Evolutionary conservation across 2,113 vertebrate species (phyloP).

Genomic region (Aegypius monachus): DNA sequence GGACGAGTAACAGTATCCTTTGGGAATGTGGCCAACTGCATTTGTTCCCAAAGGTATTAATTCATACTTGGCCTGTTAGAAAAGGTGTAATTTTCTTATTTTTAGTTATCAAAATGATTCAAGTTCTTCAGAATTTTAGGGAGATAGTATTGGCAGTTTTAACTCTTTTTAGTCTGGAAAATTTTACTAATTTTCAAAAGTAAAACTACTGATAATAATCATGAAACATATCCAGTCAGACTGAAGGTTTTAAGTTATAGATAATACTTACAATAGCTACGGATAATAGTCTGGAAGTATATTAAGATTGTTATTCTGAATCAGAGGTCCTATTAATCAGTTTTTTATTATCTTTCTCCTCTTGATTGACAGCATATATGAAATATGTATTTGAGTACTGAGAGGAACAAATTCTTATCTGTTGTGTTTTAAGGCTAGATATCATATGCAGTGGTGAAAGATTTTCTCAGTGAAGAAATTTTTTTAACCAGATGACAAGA

Average conservation of each 20-base stretch:
- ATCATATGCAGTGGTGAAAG: neutral
- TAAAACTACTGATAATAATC: neutral
- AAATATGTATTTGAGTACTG: neutral
- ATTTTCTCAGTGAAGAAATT: neutral
- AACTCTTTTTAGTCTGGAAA: neutral
- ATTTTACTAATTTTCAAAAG: neutral
- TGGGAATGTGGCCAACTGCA: neutral
- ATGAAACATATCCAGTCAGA: neutral
- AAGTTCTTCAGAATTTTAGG: neutral
- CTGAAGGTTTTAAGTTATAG: neutral
- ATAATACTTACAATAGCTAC: neutral
- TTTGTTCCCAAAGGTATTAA: neutral
- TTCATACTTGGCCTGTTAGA: neutral
- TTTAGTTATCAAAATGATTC: neutral
- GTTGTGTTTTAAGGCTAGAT: neutral
- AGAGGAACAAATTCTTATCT: neutral
- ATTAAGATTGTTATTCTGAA: neutral
- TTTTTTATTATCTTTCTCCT: neutral
- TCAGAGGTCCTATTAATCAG: neutral
- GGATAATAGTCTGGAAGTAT: neutral
- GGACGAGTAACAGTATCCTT: neutral
- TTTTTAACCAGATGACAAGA: neutral
- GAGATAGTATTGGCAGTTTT: neutral
- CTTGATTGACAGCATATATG: neutral
- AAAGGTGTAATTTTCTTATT: neutral